Evolutionary conservation across 2,797 vertebrate genomes (phyloP).

Genomic region (Bradypodion ventrale): DNA sequence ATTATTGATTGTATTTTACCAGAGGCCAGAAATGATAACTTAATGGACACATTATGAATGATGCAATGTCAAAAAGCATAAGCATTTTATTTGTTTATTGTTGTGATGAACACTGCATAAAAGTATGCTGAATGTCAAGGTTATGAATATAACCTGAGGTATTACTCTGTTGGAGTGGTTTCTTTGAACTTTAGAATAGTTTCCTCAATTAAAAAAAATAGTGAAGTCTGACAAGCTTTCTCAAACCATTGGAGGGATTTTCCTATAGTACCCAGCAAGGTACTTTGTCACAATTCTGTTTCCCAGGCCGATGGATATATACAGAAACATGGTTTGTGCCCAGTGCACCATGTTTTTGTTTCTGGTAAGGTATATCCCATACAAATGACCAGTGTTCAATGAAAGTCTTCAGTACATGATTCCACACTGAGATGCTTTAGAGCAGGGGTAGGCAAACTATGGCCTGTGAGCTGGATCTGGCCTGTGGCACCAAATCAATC

Average conservation of each 20-base stretch:
- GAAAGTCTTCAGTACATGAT: neutral
- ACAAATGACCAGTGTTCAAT: neutral
- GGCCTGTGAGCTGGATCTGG: too few species aligned
- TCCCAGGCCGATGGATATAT: neutral
- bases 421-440: too few species aligned
- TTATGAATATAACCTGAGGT: neutral
- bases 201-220: neutral
- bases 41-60: constrained; percentile 5
- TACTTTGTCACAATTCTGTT: too few species aligned
- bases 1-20: constrained; percentile 22
- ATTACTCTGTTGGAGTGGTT: neutral
- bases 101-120: neutral
- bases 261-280: too few species aligned
- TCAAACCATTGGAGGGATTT: neutral
- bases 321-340: neutral
- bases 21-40: constrained; percentile 2
- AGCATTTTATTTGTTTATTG: neutral
- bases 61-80: neutral
- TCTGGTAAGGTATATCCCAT: neutral
- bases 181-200: neutral
- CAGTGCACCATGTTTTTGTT: neutral
- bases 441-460: too few species aligned
- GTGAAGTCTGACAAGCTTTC: neutral
- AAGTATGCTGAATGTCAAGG: neutral
- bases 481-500: too few species aligned